Percentiles rank a stretch among this genome's conserved stretches.
Evolutionary conservation across 2,113 vertebrate species (phyloP).

Genomic region (Oplegnathus fasciatus): DNA sequence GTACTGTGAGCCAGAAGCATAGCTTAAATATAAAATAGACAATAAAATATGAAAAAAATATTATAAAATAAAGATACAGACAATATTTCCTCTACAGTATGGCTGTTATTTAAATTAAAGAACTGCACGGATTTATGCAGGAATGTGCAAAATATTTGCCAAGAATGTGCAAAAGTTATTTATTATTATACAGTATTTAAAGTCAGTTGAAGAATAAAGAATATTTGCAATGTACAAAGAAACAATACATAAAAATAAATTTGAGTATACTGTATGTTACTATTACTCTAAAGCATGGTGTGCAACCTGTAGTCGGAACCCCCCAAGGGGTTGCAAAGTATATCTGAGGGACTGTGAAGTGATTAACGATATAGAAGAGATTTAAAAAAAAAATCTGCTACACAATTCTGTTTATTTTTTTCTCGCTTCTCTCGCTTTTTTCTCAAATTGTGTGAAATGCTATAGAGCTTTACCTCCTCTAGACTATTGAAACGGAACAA

Average conservation of each 20-base stretch:
- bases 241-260: not conserved
- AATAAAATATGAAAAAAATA: too few relatives aligned
- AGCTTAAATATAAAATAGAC: too few relatives aligned
- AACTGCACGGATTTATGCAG: too few relatives aligned
- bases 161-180: too few relatives aligned
- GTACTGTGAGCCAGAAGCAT: too few relatives aligned
- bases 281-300: not conserved
- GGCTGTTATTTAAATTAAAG: too few relatives aligned
- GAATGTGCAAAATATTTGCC: too few relatives aligned
- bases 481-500: not conserved
- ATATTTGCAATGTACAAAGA: too few relatives aligned
- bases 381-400: not conserved
- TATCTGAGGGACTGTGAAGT: not conserved
- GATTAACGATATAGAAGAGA: not conserved
- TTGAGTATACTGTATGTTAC: not conserved
- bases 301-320: not conserved
- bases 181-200: too few relatives aligned
- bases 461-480: not conserved
- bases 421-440: not conserved
- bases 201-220: too few relatives aligned
- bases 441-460: slow-evolving; percentile 6
- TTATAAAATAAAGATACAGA: too few relatives aligned
- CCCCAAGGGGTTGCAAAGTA: not conserved
- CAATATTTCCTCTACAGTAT: too few relatives aligned
- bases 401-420: not conserved